phyloP scores from a whole-genome alignment of 2,888 invertebrate species.

The Brachylomia viminalis region DNA sequence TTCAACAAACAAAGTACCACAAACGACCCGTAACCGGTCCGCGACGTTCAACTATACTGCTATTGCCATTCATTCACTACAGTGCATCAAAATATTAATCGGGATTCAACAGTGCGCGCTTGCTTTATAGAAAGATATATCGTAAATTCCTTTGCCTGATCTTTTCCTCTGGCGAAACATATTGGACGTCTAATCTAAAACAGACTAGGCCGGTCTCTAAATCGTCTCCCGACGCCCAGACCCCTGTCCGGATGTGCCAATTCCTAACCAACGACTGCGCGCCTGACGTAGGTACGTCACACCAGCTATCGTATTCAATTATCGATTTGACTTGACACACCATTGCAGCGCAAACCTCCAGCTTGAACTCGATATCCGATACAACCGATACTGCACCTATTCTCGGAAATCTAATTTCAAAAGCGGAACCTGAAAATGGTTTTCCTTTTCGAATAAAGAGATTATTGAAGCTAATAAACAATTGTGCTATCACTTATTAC shows the following conservation, averaged over 20 bases:
- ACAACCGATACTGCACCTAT: conserved; percentile 22
- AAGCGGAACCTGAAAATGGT: conserved; percentile 1
- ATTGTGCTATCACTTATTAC: neutral
- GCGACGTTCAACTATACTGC: conserved; percentile 57
- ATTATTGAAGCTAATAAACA: neutral
- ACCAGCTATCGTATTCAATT: conserved; percentile 79
- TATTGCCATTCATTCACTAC: conserved; percentile 57
- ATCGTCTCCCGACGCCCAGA: conserved; percentile 70
- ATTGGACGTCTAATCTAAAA: conserved; percentile 39
- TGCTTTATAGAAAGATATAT: neutral
- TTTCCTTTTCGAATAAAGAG: neutral
- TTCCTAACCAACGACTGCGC: conserved; percentile 74
- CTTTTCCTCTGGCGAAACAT: conserved; percentile 16
- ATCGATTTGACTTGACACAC: conserved; percentile 75
- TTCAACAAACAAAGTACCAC: conserved; percentile 84
- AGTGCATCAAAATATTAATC: conserved; percentile 38
- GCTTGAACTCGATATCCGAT: conserved; percentile 50
- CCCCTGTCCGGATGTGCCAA: conserved; percentile 83
- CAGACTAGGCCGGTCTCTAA: conserved; percentile 60
- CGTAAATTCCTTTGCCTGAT: conserved; percentile 2
- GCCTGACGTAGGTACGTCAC: conserved; percentile 73
- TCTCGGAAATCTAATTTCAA: conserved; percentile 22
- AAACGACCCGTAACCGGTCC: conserved; percentile 81
- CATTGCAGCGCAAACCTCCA: conserved; percentile 64
- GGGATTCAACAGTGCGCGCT: neutral